Evolutionary conservation across 2,113 vertebrate species (phyloP), one percentile per base, ranked within the genome.

Genomic region (Uropsilus gracilis): DNA sequence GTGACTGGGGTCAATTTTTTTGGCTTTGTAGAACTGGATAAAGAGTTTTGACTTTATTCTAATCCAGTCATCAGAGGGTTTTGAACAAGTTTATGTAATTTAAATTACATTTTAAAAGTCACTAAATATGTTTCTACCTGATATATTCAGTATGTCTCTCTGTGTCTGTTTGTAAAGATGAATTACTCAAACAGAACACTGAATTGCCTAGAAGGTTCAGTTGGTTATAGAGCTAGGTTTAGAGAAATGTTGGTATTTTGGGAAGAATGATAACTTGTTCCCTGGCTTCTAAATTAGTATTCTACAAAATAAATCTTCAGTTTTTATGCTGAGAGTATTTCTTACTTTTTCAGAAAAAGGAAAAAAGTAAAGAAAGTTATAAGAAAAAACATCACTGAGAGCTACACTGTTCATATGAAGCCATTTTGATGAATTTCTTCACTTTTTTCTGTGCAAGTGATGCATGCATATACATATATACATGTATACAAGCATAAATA

Each of bases 1-100:
- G 11, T 88, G 42, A 7, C 39, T 78, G 34, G 10, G 18, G 20
- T 22, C 42, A 63, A 89, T 37, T 82, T 64, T 53, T 39, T 57
- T 76, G 46, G 7, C 30, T 72, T 90, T 46, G 20, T 76, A 76
- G 50, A 82, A 50, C 24, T 66, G 9, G 39, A 8, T 86, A 42
- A 55, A 82, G 69, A 69, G 13, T 86, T 92, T 90, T 83, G 22
- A 48, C n/a, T 68, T 50, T 53, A 71, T 86, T 92, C 22, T 93
- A 72, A 63, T 53, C 84, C 11, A 73, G 17, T 72, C 24, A 30
- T 22, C 66, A 20, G 34, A 71, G 6, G 34, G 44, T 84, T 93
- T 87, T 66, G 88, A 73, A 34, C 37, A 87, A 66, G 1, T 86
- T 83, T 20, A 53, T 24, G 2, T 88, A 42, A 80, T n/a, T 66